phyloP scores from a whole-genome alignment of 2,888 invertebrate genomes.

The Thymelicus lineola region DNA sequence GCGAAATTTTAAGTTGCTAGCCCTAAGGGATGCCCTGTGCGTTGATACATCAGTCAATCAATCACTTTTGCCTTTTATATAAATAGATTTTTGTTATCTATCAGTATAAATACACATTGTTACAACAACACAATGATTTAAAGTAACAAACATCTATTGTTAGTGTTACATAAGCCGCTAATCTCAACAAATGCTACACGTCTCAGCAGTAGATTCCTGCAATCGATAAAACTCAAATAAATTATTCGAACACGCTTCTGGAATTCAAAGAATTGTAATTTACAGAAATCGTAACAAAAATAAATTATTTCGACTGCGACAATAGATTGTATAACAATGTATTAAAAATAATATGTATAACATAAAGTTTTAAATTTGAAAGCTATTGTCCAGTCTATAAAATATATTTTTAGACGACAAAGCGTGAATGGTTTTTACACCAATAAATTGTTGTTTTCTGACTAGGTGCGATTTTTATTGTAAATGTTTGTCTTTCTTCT shows the following conservation, averaged over 20 bases:
- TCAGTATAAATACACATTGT: constrained; percentile 39
- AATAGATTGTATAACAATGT: neutral
- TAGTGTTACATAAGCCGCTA: constrained; percentile 55
- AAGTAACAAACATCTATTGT: constrained; percentile 63
- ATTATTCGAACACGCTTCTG: constrained; percentile 47
- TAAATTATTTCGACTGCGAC: constrained; percentile 3
- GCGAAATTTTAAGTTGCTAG: no score
- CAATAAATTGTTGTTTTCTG: neutral
- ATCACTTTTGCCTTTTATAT: no score
- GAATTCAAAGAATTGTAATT: constrained; percentile 24
- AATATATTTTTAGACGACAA: neutral
- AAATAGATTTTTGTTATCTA: no score
- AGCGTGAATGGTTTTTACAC: neutral
- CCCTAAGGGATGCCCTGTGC: no score
- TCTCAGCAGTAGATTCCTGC: constrained; percentile 57
- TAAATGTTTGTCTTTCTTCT: no score
- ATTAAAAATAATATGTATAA: neutral
- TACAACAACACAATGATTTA: constrained; percentile 66
- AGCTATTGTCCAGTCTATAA: neutral
- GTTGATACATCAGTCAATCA: no score
- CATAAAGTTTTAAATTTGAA: neutral
- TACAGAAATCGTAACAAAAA: constrained; percentile 17
- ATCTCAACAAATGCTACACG: constrained; percentile 63
- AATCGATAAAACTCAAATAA: constrained; percentile 57
- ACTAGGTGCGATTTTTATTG: neutral